Conservation (phyloP, 35 echinoderm and acorn worm species). For the Nesometra sesokonis region DNA sequence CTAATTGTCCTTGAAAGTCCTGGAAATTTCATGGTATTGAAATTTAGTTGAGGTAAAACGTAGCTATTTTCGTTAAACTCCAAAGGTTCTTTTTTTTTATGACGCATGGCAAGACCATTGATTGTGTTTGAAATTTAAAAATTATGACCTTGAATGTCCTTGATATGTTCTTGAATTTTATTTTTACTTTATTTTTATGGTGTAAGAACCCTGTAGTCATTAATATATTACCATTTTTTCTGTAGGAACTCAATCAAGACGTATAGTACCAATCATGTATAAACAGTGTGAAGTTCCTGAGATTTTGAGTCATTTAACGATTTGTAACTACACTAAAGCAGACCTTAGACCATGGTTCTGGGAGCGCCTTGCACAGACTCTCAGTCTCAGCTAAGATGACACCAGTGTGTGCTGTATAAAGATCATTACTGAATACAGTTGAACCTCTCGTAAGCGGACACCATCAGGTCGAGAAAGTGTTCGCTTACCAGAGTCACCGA, state of each 20-base stretch:
- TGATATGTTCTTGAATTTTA: background rate
- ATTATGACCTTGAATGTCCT: background rate
- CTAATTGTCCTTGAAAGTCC: no score
- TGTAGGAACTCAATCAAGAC: constrained; percentile 27
- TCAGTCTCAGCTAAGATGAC: background rate
- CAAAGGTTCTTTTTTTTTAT: no score
- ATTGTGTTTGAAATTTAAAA: no score
- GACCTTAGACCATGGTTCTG: constrained; percentile 71
- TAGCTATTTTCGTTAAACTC: no score
- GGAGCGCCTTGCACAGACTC: constrained; percentile 11
- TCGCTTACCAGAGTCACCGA: no score
- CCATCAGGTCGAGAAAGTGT: no score
- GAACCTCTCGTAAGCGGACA: no score
- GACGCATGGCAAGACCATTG: no score
- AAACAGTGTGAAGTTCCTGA: constrained; percentile 41
- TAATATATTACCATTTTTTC: background rate
- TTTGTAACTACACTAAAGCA: constrained; percentile 62
- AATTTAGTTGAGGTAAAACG: no score
- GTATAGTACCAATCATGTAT: constrained; percentile 59
- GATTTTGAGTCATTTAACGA: constrained; percentile 60
- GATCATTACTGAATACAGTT: no score
- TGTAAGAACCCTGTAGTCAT: no score
- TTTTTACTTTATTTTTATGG: background rate
- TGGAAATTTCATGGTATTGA: no score
- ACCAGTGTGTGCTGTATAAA: background rate